These are phyloP conservation scores for Temnothorax nylanderi DNA, from an alignment of 1,140 invertebrate species.

Conservation along the genomic window DNA sequence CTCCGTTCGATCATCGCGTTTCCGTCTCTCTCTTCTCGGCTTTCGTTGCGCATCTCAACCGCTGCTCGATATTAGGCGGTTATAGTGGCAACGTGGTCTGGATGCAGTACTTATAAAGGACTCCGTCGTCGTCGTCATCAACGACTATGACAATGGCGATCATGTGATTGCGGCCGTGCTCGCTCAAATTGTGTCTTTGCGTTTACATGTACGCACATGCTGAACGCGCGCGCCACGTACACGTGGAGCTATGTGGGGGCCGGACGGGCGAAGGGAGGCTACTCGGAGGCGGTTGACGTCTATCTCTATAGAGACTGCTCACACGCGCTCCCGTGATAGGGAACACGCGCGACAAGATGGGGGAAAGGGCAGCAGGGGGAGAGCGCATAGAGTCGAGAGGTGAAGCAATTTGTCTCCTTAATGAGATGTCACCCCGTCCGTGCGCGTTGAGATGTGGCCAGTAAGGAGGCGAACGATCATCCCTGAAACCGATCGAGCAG, in stretches of 20 bases:
- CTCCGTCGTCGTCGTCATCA: background rate
- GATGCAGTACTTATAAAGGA: constrained; percentile 43
- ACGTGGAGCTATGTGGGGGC: background rate
- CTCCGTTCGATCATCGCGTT: constrained; percentile 21
- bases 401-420: constrained; percentile 86
- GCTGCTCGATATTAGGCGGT: constrained; percentile 57
- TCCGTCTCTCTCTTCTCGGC: constrained; percentile 2
- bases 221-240: constrained; percentile 46
- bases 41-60: constrained; percentile 30
- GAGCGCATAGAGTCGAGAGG: constrained; percentile 77
- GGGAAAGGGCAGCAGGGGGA: background rate
- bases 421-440: constrained; percentile 85
- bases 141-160: constrained; percentile 6
- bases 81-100: constrained; percentile 41
- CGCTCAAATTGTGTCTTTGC: constrained; percentile 43
- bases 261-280: background rate
- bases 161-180: constrained; percentile 4
- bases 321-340: constrained; percentile 18
- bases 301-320: constrained; percentile 37
- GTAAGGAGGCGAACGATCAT: constrained; percentile 68
- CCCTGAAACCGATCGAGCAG: constrained; percentile 70
- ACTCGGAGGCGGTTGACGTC: constrained; percentile 42
- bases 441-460: constrained; percentile 66
- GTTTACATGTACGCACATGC: constrained; percentile 60
- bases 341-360: constrained; percentile 16